Evolutionary conservation across 2,797 vertebrate genomes (phyloP).

Genomic region (Ceyx erithaca): DNA sequence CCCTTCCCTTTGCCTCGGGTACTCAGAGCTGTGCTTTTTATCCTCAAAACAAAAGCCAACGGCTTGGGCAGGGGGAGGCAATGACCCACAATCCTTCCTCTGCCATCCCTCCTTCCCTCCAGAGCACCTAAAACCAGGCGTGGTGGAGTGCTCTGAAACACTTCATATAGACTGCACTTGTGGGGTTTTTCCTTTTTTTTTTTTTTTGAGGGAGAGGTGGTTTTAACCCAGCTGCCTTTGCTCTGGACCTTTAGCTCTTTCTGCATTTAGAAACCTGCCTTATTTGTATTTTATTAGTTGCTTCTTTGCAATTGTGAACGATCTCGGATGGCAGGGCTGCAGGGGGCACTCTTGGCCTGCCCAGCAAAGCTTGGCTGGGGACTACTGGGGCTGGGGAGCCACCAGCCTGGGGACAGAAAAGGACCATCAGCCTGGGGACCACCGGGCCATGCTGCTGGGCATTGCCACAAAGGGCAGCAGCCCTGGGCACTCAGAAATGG

Average conservation of each 20-base stretch:
- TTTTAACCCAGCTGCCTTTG: background rate
- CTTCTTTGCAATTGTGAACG: background rate
- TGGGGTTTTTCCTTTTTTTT: no score
- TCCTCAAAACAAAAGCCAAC: constrained; percentile 3
- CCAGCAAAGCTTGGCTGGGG: constrained; percentile 2
- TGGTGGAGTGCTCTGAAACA: accelerated
- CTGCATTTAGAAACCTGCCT: background rate
- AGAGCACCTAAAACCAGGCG: background rate
- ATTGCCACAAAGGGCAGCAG: background rate
- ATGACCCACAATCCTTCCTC: background rate
- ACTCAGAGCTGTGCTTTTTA: background rate
- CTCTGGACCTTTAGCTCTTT: background rate
- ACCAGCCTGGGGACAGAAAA: background rate
- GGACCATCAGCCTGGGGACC: background rate
- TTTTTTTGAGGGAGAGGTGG: background rate
- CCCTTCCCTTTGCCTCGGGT: background rate
- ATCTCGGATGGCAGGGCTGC: constrained; percentile 14
- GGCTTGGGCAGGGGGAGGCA: background rate
- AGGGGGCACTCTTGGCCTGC: constrained; percentile 79
- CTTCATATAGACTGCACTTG: background rate
- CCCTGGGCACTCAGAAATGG: background rate
- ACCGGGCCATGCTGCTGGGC: background rate
- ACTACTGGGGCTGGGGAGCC: constrained; percentile 42
- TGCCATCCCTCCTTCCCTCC: background rate
- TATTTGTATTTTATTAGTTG: background rate